Conservation (phyloP, 2,797 vertebrate species). For the Allenopithecus nigroviridis region DNA sequence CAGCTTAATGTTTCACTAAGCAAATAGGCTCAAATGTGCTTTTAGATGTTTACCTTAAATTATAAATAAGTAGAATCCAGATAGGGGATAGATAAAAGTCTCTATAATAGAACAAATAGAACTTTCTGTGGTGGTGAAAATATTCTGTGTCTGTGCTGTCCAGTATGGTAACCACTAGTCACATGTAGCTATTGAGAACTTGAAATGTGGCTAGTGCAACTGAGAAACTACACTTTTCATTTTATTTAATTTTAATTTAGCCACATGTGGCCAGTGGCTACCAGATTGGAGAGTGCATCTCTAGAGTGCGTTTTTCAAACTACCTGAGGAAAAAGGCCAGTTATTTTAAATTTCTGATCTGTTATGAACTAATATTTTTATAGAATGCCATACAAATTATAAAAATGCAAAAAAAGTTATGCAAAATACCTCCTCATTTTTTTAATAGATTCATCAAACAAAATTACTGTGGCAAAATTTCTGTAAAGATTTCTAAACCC, state of each 20-base stretch:
- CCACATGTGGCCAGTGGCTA: not conserved
- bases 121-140: not conserved
- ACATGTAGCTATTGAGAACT: not conserved
- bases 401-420: constrained; percentile 21
- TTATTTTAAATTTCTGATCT: constrained; percentile 55
- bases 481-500: constrained; percentile 3
- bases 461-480: constrained; percentile 29
- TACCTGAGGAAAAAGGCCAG: not conserved
- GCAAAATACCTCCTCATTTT: not conserved
- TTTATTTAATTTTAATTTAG: not conserved
- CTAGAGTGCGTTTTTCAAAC: not conserved
- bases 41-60: not conserved
- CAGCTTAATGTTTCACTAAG: not conserved
- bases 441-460: not conserved
- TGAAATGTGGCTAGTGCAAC: not conserved
- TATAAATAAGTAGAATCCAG: not conserved
- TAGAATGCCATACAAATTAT: not conserved
- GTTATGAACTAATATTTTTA: not conserved
- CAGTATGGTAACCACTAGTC: not conserved
- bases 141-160: not conserved
- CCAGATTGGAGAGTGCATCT: not conserved
- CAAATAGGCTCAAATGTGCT: not conserved
- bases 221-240: not conserved
- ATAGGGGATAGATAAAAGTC: not conserved
- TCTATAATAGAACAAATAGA: not conserved